Evolutionary conservation across 2,797 vertebrate genomes (phyloP), one percentile per base, ranked within the genome.

Genomic region (Phoxinus dragarum): DNA sequence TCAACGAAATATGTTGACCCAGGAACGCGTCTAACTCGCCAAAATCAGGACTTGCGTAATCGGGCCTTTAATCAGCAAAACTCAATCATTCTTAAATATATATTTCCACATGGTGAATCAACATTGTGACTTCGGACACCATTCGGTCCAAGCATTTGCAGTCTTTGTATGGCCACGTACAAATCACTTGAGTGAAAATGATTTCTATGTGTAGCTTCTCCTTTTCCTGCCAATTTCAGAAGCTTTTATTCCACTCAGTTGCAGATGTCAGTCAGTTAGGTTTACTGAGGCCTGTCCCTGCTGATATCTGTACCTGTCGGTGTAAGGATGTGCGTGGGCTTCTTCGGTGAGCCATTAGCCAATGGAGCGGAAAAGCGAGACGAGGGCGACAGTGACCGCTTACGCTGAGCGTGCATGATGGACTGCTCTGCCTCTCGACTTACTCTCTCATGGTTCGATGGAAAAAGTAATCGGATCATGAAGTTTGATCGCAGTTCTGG

Each of bases 381-480:
- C 16, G 56, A 38, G 52, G 40, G 40, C 67, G 44, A 73, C 81
- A 79, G 66, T 67, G 56, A 59, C 31, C 27, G 10, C 19, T 87
- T 74, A 64, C n/a, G 52, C 82, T 3, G 59, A 80, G 31, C 52
- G 27, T n/a, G 10, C 78, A 85, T 80, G 42, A 84, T 84, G 38
- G n/a, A 61, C 81, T 54, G 52, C 23, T 38, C 66, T 66, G 21
- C 19, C n/a, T 74, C 69, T 68, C n/a, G 1, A 77, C 31, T 72
- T 47, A 66, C 68, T 68, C 80, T 80, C 75, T 83, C 49, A 69
- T 49, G 36, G 80, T 61, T 83, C 34, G 6, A 76, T 86, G 84
- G 76, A 73, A 74, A 83, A 75, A 54, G 87, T 86, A 86, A 86
- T 86, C 80, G 59, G 84, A 86, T 88, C 68, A 80, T n/a, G 73